These are phyloP conservation scores for Euthynnus affinis DNA, from an alignment of 2,797 vertebrate species.

Conservation along the genomic window DNA sequence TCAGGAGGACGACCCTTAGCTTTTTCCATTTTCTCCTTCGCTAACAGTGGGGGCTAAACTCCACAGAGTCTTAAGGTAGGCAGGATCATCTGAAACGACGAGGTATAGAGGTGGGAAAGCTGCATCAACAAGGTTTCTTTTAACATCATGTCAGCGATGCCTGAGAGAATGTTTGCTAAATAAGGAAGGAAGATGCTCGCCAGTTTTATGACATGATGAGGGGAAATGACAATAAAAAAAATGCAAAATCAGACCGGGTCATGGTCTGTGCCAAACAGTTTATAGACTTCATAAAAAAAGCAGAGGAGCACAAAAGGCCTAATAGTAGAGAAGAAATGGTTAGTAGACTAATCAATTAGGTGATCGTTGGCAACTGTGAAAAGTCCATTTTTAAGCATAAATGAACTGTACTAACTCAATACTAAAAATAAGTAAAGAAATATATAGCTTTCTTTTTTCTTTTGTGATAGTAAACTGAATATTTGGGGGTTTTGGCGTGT, in stretches of 20 bases:
- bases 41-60: slow-evolving; percentile 16
- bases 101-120: slow-evolving; percentile 7
- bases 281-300: neutral
- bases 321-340: too few species aligned
- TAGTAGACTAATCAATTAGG: too few species aligned
- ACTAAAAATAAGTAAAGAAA: too few species aligned
- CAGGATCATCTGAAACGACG: slow-evolving; percentile 9
- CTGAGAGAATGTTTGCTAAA: neutral
- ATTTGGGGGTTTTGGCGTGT: too few species aligned
- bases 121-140: neutral
- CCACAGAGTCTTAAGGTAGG: slow-evolving; percentile 3
- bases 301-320: too few species aligned
- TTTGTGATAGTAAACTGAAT: too few species aligned
- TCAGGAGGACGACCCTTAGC: slow-evolving; percentile 4
- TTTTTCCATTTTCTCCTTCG: slow-evolving; percentile 21
- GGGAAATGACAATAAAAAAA: neutral
- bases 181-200: neutral
- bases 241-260: neutral
- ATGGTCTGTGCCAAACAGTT: neutral
- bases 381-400: too few species aligned
- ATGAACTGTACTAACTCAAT: too few species aligned
- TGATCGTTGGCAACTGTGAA: too few species aligned
- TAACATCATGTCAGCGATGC: neutral
- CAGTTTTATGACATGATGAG: neutral
- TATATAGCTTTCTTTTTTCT: too few species aligned